Evolutionary conservation across 2,797 vertebrate species (phyloP).

Genomic region (Cetoscarus ocellatus): DNA sequence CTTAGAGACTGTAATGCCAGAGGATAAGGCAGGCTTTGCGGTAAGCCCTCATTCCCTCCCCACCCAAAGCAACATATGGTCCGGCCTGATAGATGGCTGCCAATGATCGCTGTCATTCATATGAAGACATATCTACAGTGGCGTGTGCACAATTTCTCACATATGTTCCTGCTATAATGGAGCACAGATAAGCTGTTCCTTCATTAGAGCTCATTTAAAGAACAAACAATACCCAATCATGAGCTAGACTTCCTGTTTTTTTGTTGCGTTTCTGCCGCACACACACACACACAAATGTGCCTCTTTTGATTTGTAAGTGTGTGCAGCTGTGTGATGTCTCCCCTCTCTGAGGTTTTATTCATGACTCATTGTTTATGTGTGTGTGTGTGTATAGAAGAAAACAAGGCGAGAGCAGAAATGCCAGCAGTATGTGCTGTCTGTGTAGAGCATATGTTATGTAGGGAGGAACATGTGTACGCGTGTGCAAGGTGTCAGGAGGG

Average conservation of each 20-base stretch:
- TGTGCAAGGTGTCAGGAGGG: background rate
- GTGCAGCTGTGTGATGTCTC: conserved; percentile 63
- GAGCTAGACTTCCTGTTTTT: conserved; percentile 10
- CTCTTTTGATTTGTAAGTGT: conserved; percentile 57
- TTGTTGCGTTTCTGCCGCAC: conserved; percentile 18
- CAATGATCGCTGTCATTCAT: conserved; percentile 74
- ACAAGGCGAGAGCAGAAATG: conserved; percentile 43
- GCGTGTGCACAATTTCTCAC: conserved; percentile 53
- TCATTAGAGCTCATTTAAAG: conserved; percentile 31
- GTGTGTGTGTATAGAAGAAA: conserved; percentile 43
- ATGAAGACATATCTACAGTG: conserved; percentile 71
- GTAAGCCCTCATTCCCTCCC: conserved; percentile 80
- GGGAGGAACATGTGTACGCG: conserved; percentile 24
- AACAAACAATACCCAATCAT: conserved; percentile 29
- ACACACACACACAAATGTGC: conserved; percentile 21
- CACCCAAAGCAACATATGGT: conserved; percentile 85
- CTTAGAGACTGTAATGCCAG: conserved; percentile 86
- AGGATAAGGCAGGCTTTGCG: conserved; percentile 87
- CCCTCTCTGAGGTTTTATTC: conserved; percentile 48
- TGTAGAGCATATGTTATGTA: conserved; percentile 52
- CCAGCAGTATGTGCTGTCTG: conserved; percentile 47
- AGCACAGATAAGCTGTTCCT: conserved; percentile 5
- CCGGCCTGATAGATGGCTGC: conserved; percentile 75
- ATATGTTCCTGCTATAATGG: conserved; percentile 36
- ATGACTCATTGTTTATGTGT: conserved; percentile 65